Base-by-base conservation (phyloP, 1,140 invertebrate species). In the Saxidomus purpurata region DNA sequence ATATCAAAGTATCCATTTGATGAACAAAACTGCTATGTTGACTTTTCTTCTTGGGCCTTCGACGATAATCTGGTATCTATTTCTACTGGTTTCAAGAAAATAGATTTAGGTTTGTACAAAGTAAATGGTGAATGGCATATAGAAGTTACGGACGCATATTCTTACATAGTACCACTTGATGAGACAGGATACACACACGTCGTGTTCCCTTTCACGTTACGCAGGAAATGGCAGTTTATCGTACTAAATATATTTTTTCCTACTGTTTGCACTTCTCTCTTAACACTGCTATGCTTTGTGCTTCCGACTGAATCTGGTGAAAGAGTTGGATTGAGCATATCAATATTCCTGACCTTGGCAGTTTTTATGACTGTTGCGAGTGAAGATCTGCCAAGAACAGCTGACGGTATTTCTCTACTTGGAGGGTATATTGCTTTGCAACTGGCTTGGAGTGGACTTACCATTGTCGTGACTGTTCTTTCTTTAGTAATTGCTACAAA, bases 41-140 rank as follows among this genome's bases (percentile, higher is more conserved):
- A 98, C 96, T 99, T 99, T 93, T 98, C 98, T 4, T 98, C 98
- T 0, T 99, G 99, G 99, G 99, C 98, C 0, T 99, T 99, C 95
- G 22, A 49, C 19, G 34, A 36, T 38, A 69, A 49, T 3, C 49
- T 77, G 34, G 34, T 83, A n/a, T 40, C 31, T 28, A 34, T 89
- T n/a, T 25, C 40, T 6, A 47, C 63, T 22, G 47, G 17, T 4
- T 8, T 25, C 0, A 76, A 71, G 15, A 25, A 36, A 31, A 79
- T 87, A 6, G 49, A 49, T 25, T n/a, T 67, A 19, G 19, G 25
- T 31, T 17, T 40, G 28, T 77, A 38, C 47, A 71, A 47, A 22
- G 49, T 34, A 25, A 76, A 71, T 49, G 49, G 87, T 19, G 82
- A 83, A 69, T 84, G 87, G 81, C 8, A 59, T 0, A 9, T 90